Evolutionary conservation across 2,888 invertebrate species (phyloP).

Genomic region (Scelioninae gen. 1): DNA sequence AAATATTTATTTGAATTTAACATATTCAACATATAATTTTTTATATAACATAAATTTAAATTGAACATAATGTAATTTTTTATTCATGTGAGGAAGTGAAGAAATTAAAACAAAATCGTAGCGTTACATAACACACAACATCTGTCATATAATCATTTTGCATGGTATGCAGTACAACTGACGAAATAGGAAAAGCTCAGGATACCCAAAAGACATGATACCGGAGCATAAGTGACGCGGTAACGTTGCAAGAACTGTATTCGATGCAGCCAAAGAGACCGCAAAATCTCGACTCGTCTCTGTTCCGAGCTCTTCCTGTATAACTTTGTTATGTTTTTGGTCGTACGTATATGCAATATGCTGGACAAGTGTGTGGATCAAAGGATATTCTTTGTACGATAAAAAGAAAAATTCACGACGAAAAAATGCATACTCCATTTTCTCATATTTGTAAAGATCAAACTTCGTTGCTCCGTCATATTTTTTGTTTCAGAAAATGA

Average conservation of each 20-base stretch:
- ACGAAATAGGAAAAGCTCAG: slow-evolving; percentile 62
- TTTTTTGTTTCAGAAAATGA: slow-evolving; percentile 30
- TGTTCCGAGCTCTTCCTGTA: slow-evolving; percentile 74
- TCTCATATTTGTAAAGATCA: slow-evolving; percentile 58
- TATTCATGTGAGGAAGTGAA: slow-evolving; percentile 2
- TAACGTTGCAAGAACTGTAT: slow-evolving; percentile 74
- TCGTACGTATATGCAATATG: slow-evolving; percentile 75
- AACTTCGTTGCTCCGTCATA: slow-evolving; percentile 40
- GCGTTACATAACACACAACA: slow-evolving; percentile 48
- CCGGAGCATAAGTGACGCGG: slow-evolving; percentile 71
- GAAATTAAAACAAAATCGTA: slow-evolving; percentile 47
- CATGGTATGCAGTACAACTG: slow-evolving; percentile 60
- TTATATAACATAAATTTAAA: neutral
- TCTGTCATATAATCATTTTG: slow-evolving; percentile 75
- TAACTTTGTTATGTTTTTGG: slow-evolving; percentile 84
- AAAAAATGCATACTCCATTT: slow-evolving; percentile 69
- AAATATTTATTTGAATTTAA: no score
- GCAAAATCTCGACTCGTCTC: slow-evolving; percentile 80
- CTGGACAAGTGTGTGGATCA: slow-evolving; percentile 80
- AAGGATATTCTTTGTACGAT: slow-evolving; percentile 75
- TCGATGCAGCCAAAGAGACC: slow-evolving; percentile 81
- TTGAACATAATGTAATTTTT: slow-evolving; percentile 3
- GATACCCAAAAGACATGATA: slow-evolving; percentile 56
- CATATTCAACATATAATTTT: no score
- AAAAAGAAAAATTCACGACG: slow-evolving; percentile 65